Conservation (phyloP, 92 coral and sea anemone species). For the Epizoanthus fatuus region DNA sequence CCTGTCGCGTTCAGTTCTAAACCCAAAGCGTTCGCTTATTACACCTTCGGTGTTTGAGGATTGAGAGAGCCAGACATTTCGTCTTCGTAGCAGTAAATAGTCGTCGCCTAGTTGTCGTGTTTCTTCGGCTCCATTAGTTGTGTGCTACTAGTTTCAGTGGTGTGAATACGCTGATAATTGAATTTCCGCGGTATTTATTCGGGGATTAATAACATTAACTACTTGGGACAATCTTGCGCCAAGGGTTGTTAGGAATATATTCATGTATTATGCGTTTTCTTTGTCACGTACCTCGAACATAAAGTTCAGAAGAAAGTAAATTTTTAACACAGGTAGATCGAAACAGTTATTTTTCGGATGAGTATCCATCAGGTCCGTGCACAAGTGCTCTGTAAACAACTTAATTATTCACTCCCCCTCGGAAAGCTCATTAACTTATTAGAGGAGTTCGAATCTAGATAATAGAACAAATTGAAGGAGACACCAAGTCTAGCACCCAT, state of each 20-base stretch:
- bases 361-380: background rate
- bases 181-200: slow-evolving; percentile 47
- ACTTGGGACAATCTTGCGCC: slow-evolving; percentile 36
- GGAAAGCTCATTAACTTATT: slow-evolving; percentile 51
- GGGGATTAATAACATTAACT: slow-evolving; percentile 22
- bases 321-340: background rate
- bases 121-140: slow-evolving; percentile 24
- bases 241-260: background rate
- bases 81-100: slow-evolving; percentile 24
- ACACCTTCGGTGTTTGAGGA: slow-evolving; percentile 39
- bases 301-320: background rate
- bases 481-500: slow-evolving; percentile 73
- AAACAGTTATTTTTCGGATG: background rate
- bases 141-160: background rate
- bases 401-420: slow-evolving; percentile 36
- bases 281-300: background rate
- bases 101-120: slow-evolving; percentile 40
- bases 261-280: background rate
- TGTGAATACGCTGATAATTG: slow-evolving; percentile 41
- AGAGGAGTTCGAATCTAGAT: slow-evolving; percentile 16
- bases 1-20: slow-evolving; percentile 30
- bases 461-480: slow-evolving; percentile 64
- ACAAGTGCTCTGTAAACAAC: slow-evolving; percentile 33
- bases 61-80: slow-evolving; percentile 9
- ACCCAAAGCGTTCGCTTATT: slow-evolving; percentile 27